A percentile compares a stretch with the other conserved stretches of the same genome.
Conservation (phyloP, 1,140 invertebrate species). For the Caenorhabditis elegans region DNA sequence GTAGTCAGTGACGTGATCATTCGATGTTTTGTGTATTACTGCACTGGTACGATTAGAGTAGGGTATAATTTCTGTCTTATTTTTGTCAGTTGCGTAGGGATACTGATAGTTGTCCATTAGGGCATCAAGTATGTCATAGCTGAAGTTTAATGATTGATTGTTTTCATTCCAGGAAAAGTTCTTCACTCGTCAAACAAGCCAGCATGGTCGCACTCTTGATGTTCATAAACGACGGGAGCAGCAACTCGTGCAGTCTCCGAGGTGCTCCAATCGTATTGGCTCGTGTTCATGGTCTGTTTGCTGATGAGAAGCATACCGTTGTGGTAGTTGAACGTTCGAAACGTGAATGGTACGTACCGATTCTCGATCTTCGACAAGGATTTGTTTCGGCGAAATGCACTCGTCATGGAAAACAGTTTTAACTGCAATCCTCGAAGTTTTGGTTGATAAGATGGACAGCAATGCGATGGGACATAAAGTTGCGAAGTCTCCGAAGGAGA, state of each 20-base stretch:
- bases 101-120: too few species aligned
- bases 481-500: slow-evolving; percentile 60
- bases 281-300: slow-evolving; percentile 55
- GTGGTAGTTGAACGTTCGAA: slow-evolving; percentile 55
- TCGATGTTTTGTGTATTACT: too few species aligned
- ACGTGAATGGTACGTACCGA: slow-evolving; percentile 57
- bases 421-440: slow-evolving; percentile 55
- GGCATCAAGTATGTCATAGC: too few species aligned
- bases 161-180: slow-evolving; percentile 23
- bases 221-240: slow-evolving; percentile 39
- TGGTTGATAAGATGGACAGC: slow-evolving; percentile 52
- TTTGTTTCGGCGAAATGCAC: slow-evolving; percentile 54
- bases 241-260: slow-evolving; percentile 45
- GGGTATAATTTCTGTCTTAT: too few species aligned
- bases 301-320: slow-evolving; percentile 57
- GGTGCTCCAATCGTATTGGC: slow-evolving; percentile 55
- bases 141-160: too few species aligned
- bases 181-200: slow-evolving; percentile 4
- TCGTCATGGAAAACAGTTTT: slow-evolving; percentile 58
- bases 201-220: neutral
- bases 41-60: too few species aligned
- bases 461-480: slow-evolving; percentile 50
- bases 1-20: too few species aligned
- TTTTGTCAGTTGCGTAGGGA: too few species aligned
- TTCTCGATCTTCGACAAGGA: slow-evolving; percentile 61